A percentile compares a stretch with the other conserved stretches of the same genome.
Conservation (phyloP, 2,888 invertebrate species). For the Catonia carolina region DNA sequence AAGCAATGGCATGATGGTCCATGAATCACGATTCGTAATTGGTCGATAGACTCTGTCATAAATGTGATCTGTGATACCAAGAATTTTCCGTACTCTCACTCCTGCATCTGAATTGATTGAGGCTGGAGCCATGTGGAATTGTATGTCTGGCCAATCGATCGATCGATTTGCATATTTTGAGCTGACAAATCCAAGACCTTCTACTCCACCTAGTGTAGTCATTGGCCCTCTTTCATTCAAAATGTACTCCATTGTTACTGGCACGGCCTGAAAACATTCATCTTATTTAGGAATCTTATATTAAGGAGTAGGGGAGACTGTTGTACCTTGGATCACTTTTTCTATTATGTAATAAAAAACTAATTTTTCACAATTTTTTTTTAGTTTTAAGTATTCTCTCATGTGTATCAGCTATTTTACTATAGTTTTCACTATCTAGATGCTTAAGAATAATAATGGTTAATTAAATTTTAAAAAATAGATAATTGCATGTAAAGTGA, state of each 20-base stretch:
- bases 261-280: constrained; percentile 58
- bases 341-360: too few relatives aligned
- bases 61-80: constrained; percentile 71
- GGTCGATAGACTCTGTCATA: constrained; percentile 75
- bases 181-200: constrained; percentile 80
- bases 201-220: constrained; percentile 81
- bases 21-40: constrained; percentile 69
- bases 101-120: constrained; percentile 76
- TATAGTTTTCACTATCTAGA: too few relatives aligned
- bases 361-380: too few relatives aligned
- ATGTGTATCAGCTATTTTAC: too few relatives aligned
- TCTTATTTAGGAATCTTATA: too few relatives aligned
- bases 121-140: constrained; percentile 89
- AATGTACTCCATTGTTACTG: constrained; percentile 74
- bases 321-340: too few relatives aligned
- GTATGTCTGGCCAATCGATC: constrained; percentile 78
- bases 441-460: too few relatives aligned
- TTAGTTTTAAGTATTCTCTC: too few relatives aligned
- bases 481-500: too few relatives aligned
- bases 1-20: constrained; percentile 81
- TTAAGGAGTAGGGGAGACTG: too few relatives aligned
- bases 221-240: constrained; percentile 73
- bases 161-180: constrained; percentile 74
- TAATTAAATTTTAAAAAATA: too few relatives aligned
- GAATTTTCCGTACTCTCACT: constrained; percentile 63